phyloP scores from a whole-genome alignment of 1,140 invertebrate species.

The Eciton burchellii region DNA sequence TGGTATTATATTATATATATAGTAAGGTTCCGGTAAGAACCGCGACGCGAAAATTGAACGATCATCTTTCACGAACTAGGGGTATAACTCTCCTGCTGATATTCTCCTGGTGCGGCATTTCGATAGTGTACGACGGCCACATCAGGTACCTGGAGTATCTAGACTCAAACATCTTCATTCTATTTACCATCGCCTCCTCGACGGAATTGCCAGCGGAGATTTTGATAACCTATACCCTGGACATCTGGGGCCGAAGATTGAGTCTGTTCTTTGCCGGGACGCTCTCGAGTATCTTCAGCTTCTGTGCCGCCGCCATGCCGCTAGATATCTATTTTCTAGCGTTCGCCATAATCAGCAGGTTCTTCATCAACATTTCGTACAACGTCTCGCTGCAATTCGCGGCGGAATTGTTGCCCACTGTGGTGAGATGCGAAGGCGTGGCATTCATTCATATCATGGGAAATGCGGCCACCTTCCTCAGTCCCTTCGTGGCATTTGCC shows the following conservation, averaged over 20 bases:
- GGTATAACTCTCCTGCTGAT: conserved; percentile 69
- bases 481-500: conserved; percentile 92
- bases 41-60: no score
- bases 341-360: conserved; percentile 90
- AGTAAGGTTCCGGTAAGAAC: conserved; percentile 9
- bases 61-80: conserved; percentile 23
- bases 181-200: conserved; percentile 80
- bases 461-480: conserved; percentile 90
- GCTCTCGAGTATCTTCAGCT: no score
- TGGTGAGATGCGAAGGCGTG: conserved; percentile 92
- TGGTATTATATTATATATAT: no score
- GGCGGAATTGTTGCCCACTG: conserved; percentile 93
- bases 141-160: conserved; percentile 80
- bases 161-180: conserved; percentile 81
- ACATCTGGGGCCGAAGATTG: conserved; percentile 68
- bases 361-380: conserved; percentile 92
- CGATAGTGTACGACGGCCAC: conserved; percentile 80
- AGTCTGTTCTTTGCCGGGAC: conserved; percentile 50
- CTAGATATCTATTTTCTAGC: conserved; percentile 85
- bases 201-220: conserved; percentile 73
- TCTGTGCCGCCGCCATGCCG: conserved; percentile 52
- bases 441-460: conserved; percentile 92
- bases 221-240: conserved; percentile 62
- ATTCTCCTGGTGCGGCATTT: conserved; percentile 77
- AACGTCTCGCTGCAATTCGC: conserved; percentile 94